These are phyloP conservation scores for Stomatorhinus walkeri DNA, from an alignment of 2,797 vertebrate genomes.

Conservation along the genomic window DNA sequence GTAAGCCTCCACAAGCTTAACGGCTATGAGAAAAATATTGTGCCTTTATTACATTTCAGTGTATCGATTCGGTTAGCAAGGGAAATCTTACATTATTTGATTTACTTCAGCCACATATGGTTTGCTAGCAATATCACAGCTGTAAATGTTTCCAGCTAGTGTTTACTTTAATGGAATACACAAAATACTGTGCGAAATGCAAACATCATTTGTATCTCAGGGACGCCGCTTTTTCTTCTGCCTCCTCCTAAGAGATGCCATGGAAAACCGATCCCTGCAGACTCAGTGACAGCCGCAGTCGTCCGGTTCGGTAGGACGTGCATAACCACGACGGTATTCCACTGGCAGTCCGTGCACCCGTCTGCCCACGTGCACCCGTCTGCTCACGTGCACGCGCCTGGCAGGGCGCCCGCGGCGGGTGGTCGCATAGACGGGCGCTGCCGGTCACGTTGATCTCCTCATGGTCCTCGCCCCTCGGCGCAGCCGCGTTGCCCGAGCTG, in stretches of 20 bases:
- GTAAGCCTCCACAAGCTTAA: not conserved
- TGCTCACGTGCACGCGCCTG: constrained; percentile 52
- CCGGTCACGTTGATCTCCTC: constrained; percentile 66
- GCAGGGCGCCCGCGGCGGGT: constrained; percentile 26
- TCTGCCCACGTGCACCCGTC: constrained; percentile 31
- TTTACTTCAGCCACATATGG: not conserved
- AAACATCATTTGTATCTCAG: not conserved
- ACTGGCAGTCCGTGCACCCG: constrained; percentile 21
- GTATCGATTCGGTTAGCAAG: not conserved
- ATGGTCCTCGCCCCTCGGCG: constrained; percentile 38
- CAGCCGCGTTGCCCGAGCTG: constrained; percentile 44
- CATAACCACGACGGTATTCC: not conserved
- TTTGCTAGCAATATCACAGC: not conserved
- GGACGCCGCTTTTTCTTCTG: not conserved
- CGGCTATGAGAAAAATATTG: not conserved
- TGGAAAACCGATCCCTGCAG: not conserved
- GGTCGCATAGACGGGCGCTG: constrained; percentile 27
- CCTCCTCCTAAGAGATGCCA: not conserved
- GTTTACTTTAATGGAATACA: not conserved
- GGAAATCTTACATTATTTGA: not conserved
- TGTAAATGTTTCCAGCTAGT: not conserved
- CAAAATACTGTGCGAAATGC: not conserved
- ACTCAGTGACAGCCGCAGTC: not conserved
- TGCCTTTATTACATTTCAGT: not conserved
- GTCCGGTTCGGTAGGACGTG: not conserved